Evolutionary conservation across 2,797 vertebrate species (phyloP).

Genomic region (Diceros bicornis): DNA sequence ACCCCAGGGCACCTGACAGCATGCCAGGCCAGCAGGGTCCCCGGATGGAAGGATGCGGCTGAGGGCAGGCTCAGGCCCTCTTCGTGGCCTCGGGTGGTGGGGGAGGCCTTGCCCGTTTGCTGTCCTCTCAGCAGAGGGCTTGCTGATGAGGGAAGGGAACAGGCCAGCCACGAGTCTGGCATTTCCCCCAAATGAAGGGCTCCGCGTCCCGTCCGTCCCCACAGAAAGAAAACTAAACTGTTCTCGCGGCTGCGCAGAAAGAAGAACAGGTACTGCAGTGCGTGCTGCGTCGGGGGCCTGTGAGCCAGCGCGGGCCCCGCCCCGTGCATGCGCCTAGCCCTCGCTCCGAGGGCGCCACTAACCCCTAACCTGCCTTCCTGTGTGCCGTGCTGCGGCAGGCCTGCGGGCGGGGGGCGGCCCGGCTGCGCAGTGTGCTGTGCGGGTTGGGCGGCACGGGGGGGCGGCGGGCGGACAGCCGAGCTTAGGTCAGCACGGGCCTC

Average conservation of each 20-base stretch:
- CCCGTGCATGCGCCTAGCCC: constrained; percentile 67
- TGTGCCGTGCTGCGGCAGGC: constrained; percentile 66
- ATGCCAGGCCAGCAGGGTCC: not conserved
- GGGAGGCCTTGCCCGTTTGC: not conserved
- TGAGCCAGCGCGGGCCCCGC: not conserved
- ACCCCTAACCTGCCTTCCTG: constrained; percentile 57
- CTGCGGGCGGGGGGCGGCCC: constrained; percentile 28
- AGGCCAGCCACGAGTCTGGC: not conserved
- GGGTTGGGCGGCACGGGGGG: not conserved
- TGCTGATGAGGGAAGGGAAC: not conserved
- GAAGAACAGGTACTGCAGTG: constrained; percentile 91
- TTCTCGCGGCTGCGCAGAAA: constrained; percentile 92
- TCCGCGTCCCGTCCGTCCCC: constrained; percentile 86
- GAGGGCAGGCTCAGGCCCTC: not conserved
- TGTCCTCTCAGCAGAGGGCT: not conserved
- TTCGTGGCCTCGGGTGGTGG: too few species aligned
- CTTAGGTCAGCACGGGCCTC: not conserved
- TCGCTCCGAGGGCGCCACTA: constrained; percentile 58
- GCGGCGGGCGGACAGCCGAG: not conserved
- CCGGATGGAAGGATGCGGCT: too few species aligned
- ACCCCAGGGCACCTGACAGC: not conserved
- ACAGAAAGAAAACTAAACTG: constrained; percentile 94
- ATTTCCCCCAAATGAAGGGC: constrained; percentile 69
- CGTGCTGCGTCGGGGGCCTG: constrained; percentile 81
- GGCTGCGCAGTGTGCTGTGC: not conserved